Evolutionary conservation across 2,888 invertebrate genomes (phyloP).

Genomic region (Omphaloscelis lunosa): DNA sequence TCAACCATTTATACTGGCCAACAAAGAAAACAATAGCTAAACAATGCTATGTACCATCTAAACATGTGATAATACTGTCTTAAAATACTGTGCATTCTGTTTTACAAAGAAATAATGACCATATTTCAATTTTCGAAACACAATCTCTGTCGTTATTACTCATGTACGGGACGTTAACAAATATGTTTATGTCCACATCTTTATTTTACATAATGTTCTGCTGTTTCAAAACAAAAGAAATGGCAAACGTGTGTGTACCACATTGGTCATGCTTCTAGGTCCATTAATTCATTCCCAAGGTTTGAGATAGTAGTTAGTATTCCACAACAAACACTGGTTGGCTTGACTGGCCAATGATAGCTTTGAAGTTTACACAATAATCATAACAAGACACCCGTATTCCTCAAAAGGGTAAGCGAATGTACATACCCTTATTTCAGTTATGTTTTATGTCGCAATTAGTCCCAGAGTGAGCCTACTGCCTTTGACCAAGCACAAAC

Average conservation of each 20-base stretch:
- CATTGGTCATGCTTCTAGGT: conserved; percentile 38
- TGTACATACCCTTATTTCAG: background rate
- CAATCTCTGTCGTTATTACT: background rate
- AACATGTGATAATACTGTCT: conserved; percentile 9
- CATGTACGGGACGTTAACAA: background rate
- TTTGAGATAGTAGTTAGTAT: conserved; percentile 32
- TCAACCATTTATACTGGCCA: conserved; percentile 13
- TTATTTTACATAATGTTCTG: conserved; percentile 9
- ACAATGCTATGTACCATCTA: conserved; percentile 9
- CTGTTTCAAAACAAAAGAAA: conserved; percentile 45
- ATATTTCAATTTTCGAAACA: conserved; percentile 7
- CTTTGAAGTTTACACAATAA: background rate
- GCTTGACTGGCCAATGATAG: background rate
- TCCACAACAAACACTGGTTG: conserved; percentile 7
- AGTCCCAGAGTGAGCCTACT: background rate
- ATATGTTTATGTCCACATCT: conserved; percentile 26
- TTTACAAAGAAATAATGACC: background rate
- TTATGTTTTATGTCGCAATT: background rate
- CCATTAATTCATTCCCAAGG: conserved; percentile 24
- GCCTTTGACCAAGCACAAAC: background rate
- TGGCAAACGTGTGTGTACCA: conserved; percentile 10
- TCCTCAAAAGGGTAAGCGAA: background rate
- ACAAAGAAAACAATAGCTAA: conserved; percentile 15
- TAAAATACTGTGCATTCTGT: background rate
- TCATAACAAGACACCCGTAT: background rate